These are phyloP conservation scores for Oenanthe oenanthe DNA, from an alignment of 2,113 vertebrate genomes.

Conservation along the genomic window DNA sequence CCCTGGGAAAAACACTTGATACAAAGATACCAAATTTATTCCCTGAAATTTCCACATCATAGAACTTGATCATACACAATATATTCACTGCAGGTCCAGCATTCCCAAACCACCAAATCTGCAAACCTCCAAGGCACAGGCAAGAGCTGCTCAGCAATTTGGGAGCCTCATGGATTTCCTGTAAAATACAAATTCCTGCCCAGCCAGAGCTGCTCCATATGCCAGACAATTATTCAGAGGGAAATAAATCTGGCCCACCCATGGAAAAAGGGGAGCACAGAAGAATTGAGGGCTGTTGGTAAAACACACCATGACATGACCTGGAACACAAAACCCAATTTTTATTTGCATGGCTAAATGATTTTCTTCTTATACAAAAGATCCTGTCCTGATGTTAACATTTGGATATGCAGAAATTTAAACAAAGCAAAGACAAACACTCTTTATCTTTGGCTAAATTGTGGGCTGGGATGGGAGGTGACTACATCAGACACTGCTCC, in stretches of 20 bases:
- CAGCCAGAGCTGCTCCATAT: neutral
- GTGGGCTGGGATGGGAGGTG: neutral
- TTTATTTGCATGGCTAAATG: neutral
- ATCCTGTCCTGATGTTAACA: too few species aligned
- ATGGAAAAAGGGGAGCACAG: neutral
- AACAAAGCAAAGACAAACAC: neutral
- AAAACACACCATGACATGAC: neutral
- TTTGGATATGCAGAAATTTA: neutral
- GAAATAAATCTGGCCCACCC: neutral
- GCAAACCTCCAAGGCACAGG: neutral
- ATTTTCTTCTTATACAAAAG: neutral
- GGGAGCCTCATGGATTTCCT: neutral
- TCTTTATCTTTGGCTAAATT: neutral
- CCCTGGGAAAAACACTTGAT: neutral
- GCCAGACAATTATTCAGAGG: neutral
- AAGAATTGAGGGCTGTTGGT: neutral
- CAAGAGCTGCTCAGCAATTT: neutral
- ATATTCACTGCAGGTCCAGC: neutral
- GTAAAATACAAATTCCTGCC: neutral
- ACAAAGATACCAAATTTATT: slow-evolving; percentile 12
- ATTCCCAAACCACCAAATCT: neutral
- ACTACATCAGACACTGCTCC: neutral
- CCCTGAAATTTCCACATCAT: slow-evolving; percentile 7
- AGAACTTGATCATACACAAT: neutral
- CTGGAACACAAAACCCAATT: neutral